Evolutionary conservation across 2,113 vertebrate species (phyloP), one percentile per base, ranked within the genome.

Genomic region (Pseudorasbora parva): DNA sequence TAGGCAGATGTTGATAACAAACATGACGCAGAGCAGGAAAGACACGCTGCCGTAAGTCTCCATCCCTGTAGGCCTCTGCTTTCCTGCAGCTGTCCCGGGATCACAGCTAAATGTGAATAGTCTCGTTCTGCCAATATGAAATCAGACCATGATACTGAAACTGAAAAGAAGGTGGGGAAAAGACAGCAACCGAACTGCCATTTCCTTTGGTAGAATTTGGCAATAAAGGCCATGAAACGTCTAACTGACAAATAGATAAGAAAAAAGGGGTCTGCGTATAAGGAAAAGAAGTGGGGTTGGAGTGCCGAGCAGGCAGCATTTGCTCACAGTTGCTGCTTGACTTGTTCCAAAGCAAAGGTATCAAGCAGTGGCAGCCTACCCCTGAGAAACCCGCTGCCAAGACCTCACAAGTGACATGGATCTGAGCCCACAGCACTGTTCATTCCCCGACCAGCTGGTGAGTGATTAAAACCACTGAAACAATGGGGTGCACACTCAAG

Each of bases 401-500:
- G 97, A 98, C 97, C 97, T 97, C 97, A 98, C 97, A 98, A 96
- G 96, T 96, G 95, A 97, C 87, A 95, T 97, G 97, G 97, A 96
- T 93, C 94, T 89, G 92, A 95, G 96, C 97, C 97, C 94, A 88
- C 91, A 82, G 93, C 88, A 91, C 96, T 95, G 97, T 98, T 99
- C 96, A 97, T 93, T 93, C 90, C 93, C 93, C 91, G 91, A 95
- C 95, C 97, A 98, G 97, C 97, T 98, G 97, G 96, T 97, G 95
- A 96, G 95, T 96, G 96, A 97, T 97, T 97, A 97, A 96, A 97
- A 95, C 92, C 89, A 83, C 91, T 88, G 88, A 91, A 93, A 96
- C 95, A 96, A 97, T 94, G 92, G 89, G 89, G 92, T 87, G 93
- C 88, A 94, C 92, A 96, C 91, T 95, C 93, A 95, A 95, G 94